phyloP scores from a whole-genome alignment of 2,888 invertebrate species.

The Digitonthophagus gazella region DNA sequence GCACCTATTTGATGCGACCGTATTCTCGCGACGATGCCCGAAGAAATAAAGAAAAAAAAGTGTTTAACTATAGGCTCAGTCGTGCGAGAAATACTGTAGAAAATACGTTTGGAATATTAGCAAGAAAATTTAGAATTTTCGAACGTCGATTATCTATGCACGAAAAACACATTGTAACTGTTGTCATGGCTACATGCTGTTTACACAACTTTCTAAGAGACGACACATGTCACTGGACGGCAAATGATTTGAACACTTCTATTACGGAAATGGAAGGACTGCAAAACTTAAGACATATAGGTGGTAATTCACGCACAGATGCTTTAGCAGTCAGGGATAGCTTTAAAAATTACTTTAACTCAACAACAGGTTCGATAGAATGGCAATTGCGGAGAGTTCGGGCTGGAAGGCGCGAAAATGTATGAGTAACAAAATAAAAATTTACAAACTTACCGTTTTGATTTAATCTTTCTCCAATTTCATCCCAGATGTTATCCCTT shows the following conservation, averaged over 20 bases:
- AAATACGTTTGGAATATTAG: conserved; percentile 28
- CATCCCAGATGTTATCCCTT: conserved; percentile 4
- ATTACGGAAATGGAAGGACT: conserved; percentile 16
- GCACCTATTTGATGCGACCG: conserved; percentile 28
- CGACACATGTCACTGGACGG: conserved; percentile 18
- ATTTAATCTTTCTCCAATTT: conserved; percentile 5
- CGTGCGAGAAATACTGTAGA: conserved; percentile 26
- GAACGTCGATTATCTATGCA: conserved; percentile 21
- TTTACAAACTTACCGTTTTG: too few relatives aligned
- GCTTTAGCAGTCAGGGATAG: conserved; percentile 9
- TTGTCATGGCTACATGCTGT: conserved; percentile 25
- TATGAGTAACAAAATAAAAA: too few relatives aligned
- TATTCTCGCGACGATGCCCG: conserved; percentile 24
- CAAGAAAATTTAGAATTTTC: conserved; percentile 25
- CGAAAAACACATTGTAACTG: conserved; percentile 20
- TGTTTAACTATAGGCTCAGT: conserved; percentile 26
- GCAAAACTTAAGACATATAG: conserved; percentile 16
- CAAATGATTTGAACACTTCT: conserved; percentile 18
- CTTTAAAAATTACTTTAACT: conserved; percentile 19
- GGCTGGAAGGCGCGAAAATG: conserved; percentile 1
- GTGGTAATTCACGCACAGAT: conserved; percentile 5
- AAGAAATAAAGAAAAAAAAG: conserved; percentile 23
- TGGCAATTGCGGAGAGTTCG: conserved; percentile 15
- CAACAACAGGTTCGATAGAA: conserved; percentile 15
- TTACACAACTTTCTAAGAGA: conserved; percentile 27